Percentiles rank a stretch among this genome's conserved stretches.
These are phyloP conservation scores for Tragelaphus imberbis DNA, from an alignment of 2,113 vertebrate species.

Conservation along the genomic window DNA sequence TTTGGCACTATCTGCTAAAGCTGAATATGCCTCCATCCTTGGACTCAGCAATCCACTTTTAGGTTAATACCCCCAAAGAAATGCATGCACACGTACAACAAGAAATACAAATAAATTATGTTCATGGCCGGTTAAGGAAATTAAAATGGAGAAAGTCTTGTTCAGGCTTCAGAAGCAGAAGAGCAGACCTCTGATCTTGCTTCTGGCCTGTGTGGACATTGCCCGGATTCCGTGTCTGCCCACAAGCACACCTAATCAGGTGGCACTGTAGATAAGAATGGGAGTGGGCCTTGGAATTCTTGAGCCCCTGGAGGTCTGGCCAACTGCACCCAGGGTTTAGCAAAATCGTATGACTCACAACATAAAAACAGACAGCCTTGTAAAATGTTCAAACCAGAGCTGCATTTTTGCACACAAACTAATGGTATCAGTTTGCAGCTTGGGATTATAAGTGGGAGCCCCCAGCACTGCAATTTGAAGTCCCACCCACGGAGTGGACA, in stretches of 20 bases:
- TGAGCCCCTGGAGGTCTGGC: neutral
- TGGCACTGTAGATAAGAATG: neutral
- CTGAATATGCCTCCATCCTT: neutral
- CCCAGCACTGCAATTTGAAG: neutral
- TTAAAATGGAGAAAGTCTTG: neutral
- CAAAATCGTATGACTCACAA: neutral
- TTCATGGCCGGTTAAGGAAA: neutral
- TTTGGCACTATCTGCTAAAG: neutral
- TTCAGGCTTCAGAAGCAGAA: neutral
- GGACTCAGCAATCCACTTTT: neutral
- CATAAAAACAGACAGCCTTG: neutral
- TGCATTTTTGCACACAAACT: neutral
- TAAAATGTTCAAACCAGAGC: neutral
- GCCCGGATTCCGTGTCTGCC: accelerated
- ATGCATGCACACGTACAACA: neutral
- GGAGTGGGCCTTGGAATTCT: neutral
- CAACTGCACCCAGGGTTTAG: neutral
- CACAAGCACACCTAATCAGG: neutral
- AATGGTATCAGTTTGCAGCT: neutral
- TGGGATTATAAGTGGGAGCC: neutral
- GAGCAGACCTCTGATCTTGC: neutral
- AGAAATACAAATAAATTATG: neutral
- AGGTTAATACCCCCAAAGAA: neutral
- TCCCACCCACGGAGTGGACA: neutral
- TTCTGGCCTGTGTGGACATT: neutral